Conservation (phyloP, 2,113 vertebrate genomes). For the Sminthopsis crassicaudata region DNA sequence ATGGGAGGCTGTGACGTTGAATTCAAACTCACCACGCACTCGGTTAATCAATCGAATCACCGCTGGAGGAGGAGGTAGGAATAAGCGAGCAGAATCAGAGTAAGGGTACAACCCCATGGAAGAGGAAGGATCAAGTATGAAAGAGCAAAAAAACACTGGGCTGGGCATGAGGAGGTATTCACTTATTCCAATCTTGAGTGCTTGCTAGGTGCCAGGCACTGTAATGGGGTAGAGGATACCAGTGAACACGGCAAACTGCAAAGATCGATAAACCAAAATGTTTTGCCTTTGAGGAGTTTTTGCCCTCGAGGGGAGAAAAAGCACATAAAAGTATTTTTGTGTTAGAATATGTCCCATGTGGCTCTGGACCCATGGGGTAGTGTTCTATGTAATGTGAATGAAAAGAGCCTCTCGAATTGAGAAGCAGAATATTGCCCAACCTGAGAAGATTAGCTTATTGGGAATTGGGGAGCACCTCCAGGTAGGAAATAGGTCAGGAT, state of each 20-base stretch:
- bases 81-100: background rate
- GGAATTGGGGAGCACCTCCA: rapidly evolving
- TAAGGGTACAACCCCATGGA: background rate
- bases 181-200: rapidly evolving
- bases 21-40: conserved; percentile 90
- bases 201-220: background rate
- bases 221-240: background rate
- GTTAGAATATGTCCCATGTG: background rate
- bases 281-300: background rate
- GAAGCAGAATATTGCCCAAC: background rate
- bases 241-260: background rate
- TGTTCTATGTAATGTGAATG: background rate
- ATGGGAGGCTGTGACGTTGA: conserved; percentile 86
- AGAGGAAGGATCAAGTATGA: too few species aligned
- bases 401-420: background rate
- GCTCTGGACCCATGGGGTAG: background rate
- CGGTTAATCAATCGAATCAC: conserved; percentile 74
- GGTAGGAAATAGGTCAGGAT: background rate
- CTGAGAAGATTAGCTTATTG: background rate
- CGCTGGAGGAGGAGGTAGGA: conserved; percentile 76
- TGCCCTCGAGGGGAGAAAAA: background rate
- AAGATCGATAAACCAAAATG: background rate
- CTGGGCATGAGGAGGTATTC: background rate
- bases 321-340: background rate
- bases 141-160: background rate